Evolutionary conservation across 2,888 invertebrate species (phyloP), one percentile per base, ranked within the genome.

Genomic region (Cheilosia pagana): DNA sequence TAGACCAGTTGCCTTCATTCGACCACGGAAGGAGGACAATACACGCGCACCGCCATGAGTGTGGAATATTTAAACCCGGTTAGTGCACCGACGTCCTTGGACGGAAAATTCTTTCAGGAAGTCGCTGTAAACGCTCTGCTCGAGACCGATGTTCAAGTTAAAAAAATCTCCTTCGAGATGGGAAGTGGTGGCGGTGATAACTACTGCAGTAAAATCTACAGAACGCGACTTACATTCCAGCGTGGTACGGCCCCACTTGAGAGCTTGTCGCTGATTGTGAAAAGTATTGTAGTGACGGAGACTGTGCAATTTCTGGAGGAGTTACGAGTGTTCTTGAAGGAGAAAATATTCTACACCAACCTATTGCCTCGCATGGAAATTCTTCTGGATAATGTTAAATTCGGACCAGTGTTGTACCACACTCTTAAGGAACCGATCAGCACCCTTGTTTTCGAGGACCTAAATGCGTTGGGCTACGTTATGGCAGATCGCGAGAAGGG

Each of bases 401-500:
- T 88, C 4, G 81, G 72, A 3, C 78, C 74, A 21, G 88, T 83
- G 39, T 68, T 87, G 5, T 88, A 86, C 39, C 78, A 88, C 35
- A 53, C 81, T 8, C 8, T 77, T 0, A 86, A 75, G 39, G 74
- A 85, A 12, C 86, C 83, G 2, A 72, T 76, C 3, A 67, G 59
- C 7, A 83, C 82, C 7, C 35, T 86, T 65, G 77, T 90, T 12
- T 74, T 91, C 67, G 91, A 91, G 68, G 91, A 91, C 76, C 89
- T 94, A 1, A 89, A 92, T 1, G 89, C 91, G 0, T 85, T 91
- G 39, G 94, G 93, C 3, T 94, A 92, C 88, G 88, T 89, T 0
- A 92, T 93, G 90, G 92, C 92, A 0, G 91, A 93, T 87, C 92
- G 94, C 21, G 90, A 91, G 45, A 82, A 88, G 7, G 94, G 94